Conservation (phyloP, 2,888 invertebrate species). For the Catonia carolina region DNA sequence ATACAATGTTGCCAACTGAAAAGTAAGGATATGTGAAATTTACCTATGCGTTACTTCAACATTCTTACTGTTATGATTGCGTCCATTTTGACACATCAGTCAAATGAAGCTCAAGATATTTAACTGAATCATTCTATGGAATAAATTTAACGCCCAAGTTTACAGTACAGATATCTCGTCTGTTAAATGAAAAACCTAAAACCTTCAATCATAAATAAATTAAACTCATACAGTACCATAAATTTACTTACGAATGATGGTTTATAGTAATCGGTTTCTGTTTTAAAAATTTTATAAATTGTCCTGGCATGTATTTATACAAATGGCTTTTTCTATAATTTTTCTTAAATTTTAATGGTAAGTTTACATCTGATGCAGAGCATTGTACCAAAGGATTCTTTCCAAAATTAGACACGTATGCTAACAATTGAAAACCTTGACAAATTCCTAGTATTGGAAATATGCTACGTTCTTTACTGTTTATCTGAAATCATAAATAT, state of each 20-base stretch:
- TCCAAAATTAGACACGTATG: constrained; percentile 46
- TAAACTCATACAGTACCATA: too few species aligned
- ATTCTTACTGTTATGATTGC: too few species aligned
- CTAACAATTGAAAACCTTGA: constrained; percentile 75
- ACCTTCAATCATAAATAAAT: too few species aligned
- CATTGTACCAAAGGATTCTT: constrained; percentile 52
- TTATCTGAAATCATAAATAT: constrained; percentile 45
- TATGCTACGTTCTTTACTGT: constrained; percentile 58
- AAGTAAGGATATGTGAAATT: too few species aligned
- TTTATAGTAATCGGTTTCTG: constrained; percentile 63
- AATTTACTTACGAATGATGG: constrained; percentile 55
- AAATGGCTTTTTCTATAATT: constrained; percentile 24
- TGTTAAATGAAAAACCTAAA: too few species aligned
- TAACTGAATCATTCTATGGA: too few species aligned
- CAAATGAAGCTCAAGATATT: too few species aligned
- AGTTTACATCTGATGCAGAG: constrained; percentile 50
- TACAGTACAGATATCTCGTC: too few species aligned
- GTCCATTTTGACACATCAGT: too few species aligned
- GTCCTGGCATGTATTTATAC: constrained; percentile 34
- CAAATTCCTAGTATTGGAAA: constrained; percentile 88
- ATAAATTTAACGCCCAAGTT: too few species aligned
- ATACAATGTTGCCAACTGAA: too few species aligned
- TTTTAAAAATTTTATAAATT: constrained; percentile 52
- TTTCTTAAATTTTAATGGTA: constrained; percentile 55
- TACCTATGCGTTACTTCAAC: too few species aligned